These are phyloP conservation scores for Capitulum mitella DNA, from an alignment of 2,888 invertebrate genomes.

Conservation along the genomic window DNA sequence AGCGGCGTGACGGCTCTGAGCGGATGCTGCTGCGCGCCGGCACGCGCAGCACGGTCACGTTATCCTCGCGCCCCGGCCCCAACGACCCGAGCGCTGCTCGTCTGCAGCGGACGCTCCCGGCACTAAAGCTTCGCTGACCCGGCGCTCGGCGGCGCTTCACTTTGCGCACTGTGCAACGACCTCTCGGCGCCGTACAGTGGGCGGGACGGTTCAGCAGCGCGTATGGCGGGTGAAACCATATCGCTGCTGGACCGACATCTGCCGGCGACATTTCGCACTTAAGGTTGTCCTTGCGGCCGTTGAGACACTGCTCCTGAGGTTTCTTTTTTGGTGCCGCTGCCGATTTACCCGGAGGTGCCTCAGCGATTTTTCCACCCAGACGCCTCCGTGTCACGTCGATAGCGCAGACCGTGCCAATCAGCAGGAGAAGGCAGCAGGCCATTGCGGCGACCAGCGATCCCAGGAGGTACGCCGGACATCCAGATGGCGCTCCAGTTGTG, in stretches of 20 bases:
- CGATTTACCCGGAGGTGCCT: too few relatives aligned
- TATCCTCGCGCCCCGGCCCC: too few relatives aligned
- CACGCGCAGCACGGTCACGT: too few relatives aligned
- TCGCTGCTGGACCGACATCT: neutral
- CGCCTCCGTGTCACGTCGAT: neutral
- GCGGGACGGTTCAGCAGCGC: neutral
- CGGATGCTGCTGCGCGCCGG: too few relatives aligned
- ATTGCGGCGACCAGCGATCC: neutral
- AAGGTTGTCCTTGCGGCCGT: neutral
- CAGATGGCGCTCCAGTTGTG: neutral
- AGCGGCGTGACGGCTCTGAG: too few relatives aligned
- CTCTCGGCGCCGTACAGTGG: neutral
- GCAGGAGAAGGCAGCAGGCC: neutral
- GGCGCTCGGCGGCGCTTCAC: neutral
- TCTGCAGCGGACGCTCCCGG: neutral
- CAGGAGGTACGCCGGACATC: neutral
- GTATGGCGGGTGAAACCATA: neutral
- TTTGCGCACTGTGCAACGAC: neutral
- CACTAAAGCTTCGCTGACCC: neutral
- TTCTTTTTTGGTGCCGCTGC: neutral
- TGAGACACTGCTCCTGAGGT: neutral
- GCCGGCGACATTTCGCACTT: neutral
- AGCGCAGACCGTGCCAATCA: neutral
- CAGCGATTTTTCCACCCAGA: too few relatives aligned
- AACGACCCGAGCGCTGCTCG: neutral